Conservation (phyloP, 2,113 vertebrate species). For the Psittacula cyanocephala region DNA sequence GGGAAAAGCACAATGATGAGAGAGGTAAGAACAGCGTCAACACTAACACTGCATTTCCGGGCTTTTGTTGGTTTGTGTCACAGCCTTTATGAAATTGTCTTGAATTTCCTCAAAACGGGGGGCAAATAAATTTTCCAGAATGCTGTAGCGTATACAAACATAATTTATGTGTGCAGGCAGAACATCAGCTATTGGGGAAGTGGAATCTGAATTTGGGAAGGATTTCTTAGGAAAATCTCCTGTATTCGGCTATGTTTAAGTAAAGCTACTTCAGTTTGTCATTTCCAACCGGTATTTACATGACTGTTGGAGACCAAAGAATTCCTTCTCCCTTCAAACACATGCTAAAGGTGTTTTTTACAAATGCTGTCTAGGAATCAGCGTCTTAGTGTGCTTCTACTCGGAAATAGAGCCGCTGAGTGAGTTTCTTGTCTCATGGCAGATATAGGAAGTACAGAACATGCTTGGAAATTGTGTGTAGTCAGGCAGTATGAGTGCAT, state of each 20-base stretch:
- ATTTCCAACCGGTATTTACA: constrained; percentile 49
- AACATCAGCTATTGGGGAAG: not conserved
- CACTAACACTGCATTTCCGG: constrained; percentile 56
- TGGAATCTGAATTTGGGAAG: not conserved
- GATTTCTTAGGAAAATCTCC: not conserved
- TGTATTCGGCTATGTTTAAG: not conserved
- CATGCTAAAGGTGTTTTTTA: not conserved
- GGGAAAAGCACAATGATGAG: constrained; percentile 47
- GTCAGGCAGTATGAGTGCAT: not conserved
- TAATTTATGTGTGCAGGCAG: constrained; percentile 16
- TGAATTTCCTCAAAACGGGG: not conserved
- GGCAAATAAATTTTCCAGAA: constrained; percentile 48
- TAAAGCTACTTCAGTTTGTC: constrained; percentile 40
- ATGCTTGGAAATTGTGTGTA: not conserved
- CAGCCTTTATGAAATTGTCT: constrained; percentile 46
- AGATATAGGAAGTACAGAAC: not conserved
- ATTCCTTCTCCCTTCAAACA: constrained; percentile 20
- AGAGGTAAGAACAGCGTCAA: constrained; percentile 20
- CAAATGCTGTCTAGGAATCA: not conserved
- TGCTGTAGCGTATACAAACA: not conserved
- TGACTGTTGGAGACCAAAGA: not conserved
- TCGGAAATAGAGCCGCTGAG: not conserved
- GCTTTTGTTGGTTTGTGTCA: constrained; percentile 57
- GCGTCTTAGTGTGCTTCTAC: not conserved
- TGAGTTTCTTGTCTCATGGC: not conserved